phyloP scores from a whole-genome alignment of 2,113 vertebrate species.

The Petrocephalus zakoni region DNA sequence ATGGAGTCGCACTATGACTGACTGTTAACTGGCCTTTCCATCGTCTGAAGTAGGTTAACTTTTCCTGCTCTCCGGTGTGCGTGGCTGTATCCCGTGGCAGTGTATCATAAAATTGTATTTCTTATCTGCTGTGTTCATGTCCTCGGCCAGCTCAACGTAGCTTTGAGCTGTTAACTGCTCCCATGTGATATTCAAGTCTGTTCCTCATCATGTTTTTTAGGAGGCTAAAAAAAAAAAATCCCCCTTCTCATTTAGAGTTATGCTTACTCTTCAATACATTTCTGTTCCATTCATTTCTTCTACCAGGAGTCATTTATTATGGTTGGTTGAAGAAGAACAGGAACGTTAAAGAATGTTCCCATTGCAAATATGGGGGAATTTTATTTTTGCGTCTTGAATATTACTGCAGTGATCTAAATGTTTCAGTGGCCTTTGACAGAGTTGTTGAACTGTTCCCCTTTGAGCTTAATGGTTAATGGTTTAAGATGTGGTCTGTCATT shows the following conservation, averaged over 20 bases:
- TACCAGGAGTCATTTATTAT: neutral
- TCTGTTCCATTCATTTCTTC: neutral
- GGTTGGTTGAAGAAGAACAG: neutral
- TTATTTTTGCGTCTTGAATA: neutral
- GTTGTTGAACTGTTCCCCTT: neutral
- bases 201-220: neutral
- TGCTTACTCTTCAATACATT: neutral
- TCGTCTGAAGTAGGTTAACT: neutral
- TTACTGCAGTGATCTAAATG: neutral
- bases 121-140: neutral
- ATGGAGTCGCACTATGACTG: neutral
- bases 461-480: no score
- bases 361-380: neutral
- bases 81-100: neutral
- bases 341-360: neutral
- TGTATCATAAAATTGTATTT: neutral
- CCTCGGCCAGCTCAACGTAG: neutral
- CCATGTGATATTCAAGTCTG: conserved; percentile 12
- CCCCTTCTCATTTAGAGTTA: neutral
- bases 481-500: neutral
- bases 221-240: neutral
- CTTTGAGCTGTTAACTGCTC: neutral
- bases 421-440: neutral
- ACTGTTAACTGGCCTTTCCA: neutral
- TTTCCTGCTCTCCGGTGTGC: neutral